Percentiles rank a stretch among this genome's conserved stretches.
phyloP scores from a whole-genome alignment of 2,113 vertebrate genomes.

The Brachionichthys hirsutus region DNA sequence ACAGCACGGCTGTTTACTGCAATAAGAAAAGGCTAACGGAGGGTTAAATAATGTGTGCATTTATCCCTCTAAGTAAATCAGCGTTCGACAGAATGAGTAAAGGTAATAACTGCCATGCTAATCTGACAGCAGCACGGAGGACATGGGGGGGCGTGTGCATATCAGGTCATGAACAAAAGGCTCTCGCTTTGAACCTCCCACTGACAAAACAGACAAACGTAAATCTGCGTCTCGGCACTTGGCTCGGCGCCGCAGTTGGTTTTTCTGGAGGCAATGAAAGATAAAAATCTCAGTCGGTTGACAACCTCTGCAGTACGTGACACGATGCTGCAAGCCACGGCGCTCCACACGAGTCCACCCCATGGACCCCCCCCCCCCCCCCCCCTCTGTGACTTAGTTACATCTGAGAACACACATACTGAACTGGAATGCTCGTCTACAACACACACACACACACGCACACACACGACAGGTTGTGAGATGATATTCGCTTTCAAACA shows the following conservation, averaged over 20 bases:
- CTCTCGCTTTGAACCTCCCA: slow-evolving; percentile 25
- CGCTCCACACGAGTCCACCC: slow-evolving; percentile 25
- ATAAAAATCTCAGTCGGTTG: slow-evolving; percentile 24
- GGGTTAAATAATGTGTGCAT: background rate
- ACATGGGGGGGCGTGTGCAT: slow-evolving; percentile 49
- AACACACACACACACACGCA: slow-evolving; percentile 56
- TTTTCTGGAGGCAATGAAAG: slow-evolving; percentile 33
- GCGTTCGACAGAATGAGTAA: no score
- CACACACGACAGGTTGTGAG: slow-evolving; percentile 56
- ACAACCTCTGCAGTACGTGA: no score
- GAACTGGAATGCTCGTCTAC: slow-evolving; percentile 75
- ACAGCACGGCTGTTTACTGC: background rate
- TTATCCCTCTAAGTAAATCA: no score
- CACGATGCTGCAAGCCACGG: no score
- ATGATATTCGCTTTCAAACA: slow-evolving; percentile 55
- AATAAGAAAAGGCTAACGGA: background rate
- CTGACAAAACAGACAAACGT: slow-evolving; percentile 25
- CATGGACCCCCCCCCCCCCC: no score
- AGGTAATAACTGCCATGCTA: background rate
- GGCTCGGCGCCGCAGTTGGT: slow-evolving; percentile 12
- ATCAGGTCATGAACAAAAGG: slow-evolving; percentile 32
- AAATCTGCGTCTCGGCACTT: slow-evolving; percentile 33
- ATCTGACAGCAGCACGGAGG: slow-evolving; percentile 26
- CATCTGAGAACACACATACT: slow-evolving; percentile 42
- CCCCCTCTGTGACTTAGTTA: no score